A percentile compares a stretch with the other conserved stretches of the same genome.
These are phyloP conservation scores for Fistularia commersonii DNA, from an alignment of 2,797 vertebrate species.

Conservation along the genomic window DNA sequence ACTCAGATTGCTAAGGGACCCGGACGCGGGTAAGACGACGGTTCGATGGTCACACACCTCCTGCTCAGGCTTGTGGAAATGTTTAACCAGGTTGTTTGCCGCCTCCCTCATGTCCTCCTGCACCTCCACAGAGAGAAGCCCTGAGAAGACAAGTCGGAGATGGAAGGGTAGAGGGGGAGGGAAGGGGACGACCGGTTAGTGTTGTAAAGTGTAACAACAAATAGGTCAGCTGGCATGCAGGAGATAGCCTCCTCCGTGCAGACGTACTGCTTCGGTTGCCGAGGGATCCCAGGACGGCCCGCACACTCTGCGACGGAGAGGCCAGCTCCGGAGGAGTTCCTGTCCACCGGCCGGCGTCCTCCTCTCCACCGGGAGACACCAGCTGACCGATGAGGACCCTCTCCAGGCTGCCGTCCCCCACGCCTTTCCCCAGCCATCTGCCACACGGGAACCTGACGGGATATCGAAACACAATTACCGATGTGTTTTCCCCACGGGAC, in stretches of 20 bases:
- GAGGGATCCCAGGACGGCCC: conserved; percentile 87
- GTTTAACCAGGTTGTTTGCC: conserved; percentile 95
- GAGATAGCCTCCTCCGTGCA: conserved; percentile 50
- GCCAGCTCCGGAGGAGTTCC: conserved; percentile 92
- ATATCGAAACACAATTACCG: not conserved
- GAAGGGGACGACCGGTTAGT: conserved; percentile 28
- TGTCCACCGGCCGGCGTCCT: conserved; percentile 85
- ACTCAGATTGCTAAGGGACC: too few relatives aligned
- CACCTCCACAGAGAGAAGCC: conserved; percentile 87
- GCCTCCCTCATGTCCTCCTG: conserved; percentile 96
- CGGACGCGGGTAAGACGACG: too few relatives aligned
- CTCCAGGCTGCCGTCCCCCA: conserved; percentile 94
- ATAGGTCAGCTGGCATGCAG: conserved; percentile 56
- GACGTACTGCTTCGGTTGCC: conserved; percentile 84
- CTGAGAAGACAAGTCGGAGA: conserved; percentile 61
- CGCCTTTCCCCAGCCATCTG: conserved; percentile 92
- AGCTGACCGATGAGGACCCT: conserved; percentile 93
- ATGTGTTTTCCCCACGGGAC: not conserved
- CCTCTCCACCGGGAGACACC: conserved; percentile 79
- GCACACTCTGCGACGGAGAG: conserved; percentile 84
- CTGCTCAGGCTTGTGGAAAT: conserved; percentile 98
- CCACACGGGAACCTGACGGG: conserved; percentile 90
- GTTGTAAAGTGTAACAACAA: conserved; percentile 28
- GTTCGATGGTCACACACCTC: conserved; percentile 78
- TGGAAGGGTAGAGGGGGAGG: conserved; percentile 21